Percentiles rank a stretch among this genome's conserved stretches.
Conservation (phyloP, 1,140 invertebrate genomes). For the Cotesia typhae region DNA sequence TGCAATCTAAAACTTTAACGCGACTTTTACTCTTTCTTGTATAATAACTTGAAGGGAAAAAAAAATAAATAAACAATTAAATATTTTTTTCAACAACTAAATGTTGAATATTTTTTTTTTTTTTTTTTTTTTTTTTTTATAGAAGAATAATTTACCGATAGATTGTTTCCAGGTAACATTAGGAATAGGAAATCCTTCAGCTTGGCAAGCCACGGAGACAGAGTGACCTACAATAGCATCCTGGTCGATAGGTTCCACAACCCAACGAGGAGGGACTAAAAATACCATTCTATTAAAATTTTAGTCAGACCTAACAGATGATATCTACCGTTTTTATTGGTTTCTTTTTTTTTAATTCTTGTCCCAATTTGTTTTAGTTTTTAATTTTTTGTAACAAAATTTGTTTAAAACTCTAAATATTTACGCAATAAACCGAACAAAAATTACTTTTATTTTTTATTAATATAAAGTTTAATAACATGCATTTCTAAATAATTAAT, state of each 20-base stretch:
- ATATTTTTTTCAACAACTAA: too few species aligned
- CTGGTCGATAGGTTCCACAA: slow-evolving; percentile 85
- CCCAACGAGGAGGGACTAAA: slow-evolving; percentile 91
- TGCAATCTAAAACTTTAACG: slow-evolving; percentile 2
- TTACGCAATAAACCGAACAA: slow-evolving; percentile 35
- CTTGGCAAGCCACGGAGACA: slow-evolving; percentile 89
- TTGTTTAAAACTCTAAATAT: not conserved
- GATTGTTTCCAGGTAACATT: slow-evolving; percentile 89
- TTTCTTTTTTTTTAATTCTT: not conserved
- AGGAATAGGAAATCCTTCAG: slow-evolving; percentile 88
- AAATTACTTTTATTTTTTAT: slow-evolving; percentile 1
- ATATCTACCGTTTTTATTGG: not conserved
- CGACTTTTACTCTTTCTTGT: not conserved
- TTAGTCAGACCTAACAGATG: not conserved
- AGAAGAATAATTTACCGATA: slow-evolving; percentile 69
- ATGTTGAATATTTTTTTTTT: too few species aligned
- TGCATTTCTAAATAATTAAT: slow-evolving; percentile 10
- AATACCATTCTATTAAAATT: slow-evolving; percentile 47
- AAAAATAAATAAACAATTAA: not conserved
- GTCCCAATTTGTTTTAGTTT: not conserved
- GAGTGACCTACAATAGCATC: slow-evolving; percentile 84
- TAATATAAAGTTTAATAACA: slow-evolving; percentile 4
- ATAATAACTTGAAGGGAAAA: not conserved
- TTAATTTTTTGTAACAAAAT: not conserved
- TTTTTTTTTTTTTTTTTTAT: not conserved